A percentile compares a stretch with the other conserved stretches of the same genome.
These are phyloP conservation scores for Platycercus adscitus DNA, from an alignment of 2,113 vertebrate species.

Conservation along the genomic window DNA sequence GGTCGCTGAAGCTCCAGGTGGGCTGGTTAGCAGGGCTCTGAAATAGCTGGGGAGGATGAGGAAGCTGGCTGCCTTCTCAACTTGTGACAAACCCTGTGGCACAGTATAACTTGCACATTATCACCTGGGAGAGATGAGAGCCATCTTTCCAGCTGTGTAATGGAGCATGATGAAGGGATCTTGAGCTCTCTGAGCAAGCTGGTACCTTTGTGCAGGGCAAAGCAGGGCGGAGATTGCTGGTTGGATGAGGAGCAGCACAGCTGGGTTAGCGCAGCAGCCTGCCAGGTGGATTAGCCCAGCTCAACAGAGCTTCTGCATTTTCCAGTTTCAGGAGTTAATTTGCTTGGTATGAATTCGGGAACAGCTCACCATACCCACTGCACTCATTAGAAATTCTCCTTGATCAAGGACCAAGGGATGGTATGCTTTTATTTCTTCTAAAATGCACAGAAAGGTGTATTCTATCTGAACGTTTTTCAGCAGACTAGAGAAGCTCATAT, in stretches of 20 bases:
- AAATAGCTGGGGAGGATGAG: neutral
- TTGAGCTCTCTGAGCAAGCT: neutral
- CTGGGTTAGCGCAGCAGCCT: rapidly evolving
- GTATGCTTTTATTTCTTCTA: neutral
- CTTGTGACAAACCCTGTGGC: neutral
- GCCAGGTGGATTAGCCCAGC: neutral
- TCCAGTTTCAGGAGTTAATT: neutral
- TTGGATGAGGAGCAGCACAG: neutral
- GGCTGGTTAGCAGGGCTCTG: neutral
- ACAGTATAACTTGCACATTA: neutral
- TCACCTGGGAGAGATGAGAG: neutral
- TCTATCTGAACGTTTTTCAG: neutral
- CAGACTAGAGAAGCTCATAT: neutral
- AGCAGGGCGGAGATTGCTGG: neutral
- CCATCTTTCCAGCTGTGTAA: neutral
- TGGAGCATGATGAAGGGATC: neutral
- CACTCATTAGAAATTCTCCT: neutral
- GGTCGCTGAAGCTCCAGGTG: neutral
- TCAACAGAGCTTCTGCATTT: neutral
- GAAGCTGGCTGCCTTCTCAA: neutral
- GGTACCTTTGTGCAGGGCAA: neutral
- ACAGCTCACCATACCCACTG: neutral
- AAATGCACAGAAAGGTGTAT: neutral
- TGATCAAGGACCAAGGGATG: neutral
- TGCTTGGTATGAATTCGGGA: neutral